Evolutionary conservation across 2,797 vertebrate genomes (phyloP), one percentile per base, ranked within the genome.

Genomic region (Danio aesculapii): DNA sequence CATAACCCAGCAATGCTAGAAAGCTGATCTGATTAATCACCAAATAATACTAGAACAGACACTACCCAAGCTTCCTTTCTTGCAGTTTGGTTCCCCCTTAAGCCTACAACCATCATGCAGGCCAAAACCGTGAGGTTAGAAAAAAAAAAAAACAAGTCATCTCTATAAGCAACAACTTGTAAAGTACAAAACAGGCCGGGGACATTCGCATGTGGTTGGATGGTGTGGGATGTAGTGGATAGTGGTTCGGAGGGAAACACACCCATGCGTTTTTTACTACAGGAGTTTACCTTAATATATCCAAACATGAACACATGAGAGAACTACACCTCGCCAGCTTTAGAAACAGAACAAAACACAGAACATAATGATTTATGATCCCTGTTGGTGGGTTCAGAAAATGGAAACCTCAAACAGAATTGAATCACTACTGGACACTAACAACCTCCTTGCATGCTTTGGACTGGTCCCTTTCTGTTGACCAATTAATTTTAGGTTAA

Each of bases 201-300:
- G 55, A 67, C 68, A 57, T 58, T 70, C 13, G 74, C 61, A 76
- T 61, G 30, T 69, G 79, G 47, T 68, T 61, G 78, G 81, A 58
- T 55, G 80, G 80, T 70, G 62, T 78, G 68, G 85, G 79, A 75
- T 74, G 9, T 75, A 68, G 46, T 71, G 68, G 79, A 59, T n/a
- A 64, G 75, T 21, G 43, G 72, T 80, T 81, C 57, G 66, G 50
- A 16, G n/a, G 50, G 44, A 53, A 67, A 66, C 55, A 71, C 68
- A 73, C 61, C 61, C 83, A 83, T 86, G 85, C 85, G 39, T 83
- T 77, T 76, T 83, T 77, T 76, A 75, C 77, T 52, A 57, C 53
- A 74, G 50, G 55, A 86, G 81, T 91, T 93, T 81, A 92, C 86
- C 89, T 93, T 82, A 91, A 83, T 64, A 91, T 89, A 83, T 84